Evolutionary conservation across 1,140 invertebrate species (phyloP).

Genomic region (Epicauta chinensis): DNA sequence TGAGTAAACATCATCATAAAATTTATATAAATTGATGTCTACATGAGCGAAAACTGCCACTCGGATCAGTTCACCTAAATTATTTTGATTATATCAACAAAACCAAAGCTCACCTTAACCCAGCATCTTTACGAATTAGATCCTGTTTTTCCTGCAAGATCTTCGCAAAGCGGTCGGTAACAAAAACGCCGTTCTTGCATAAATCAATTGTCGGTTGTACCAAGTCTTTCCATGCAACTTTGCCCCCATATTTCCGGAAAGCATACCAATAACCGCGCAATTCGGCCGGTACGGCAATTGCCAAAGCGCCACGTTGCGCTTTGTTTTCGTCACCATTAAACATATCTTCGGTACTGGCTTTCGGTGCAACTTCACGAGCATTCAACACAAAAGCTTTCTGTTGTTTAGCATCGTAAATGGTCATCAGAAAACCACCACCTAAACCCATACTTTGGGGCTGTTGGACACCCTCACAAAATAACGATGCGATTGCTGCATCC

Average conservation of each 20-base stretch:
- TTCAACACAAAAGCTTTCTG: conserved; percentile 49
- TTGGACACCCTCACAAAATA: conserved; percentile 78
- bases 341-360: conserved; percentile 53
- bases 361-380: conserved; percentile 65
- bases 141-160: conserved; percentile 11
- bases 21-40: too few species aligned
- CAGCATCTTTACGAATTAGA: conserved; percentile 17
- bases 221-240: conserved; percentile 74
- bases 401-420: conserved; percentile 57
- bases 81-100: not conserved
- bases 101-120: conserved; percentile 22
- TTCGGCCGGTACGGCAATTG: conserved; percentile 88
- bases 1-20: too few species aligned
- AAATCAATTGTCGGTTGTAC: conserved; percentile 73
- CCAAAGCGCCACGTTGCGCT: conserved; percentile 51
- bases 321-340: conserved; percentile 40
- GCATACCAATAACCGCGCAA: conserved; percentile 78
- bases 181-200: conserved; percentile 60
- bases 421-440: conserved; percentile 78
- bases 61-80: too few species aligned
- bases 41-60: too few species aligned
- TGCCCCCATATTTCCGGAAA: conserved; percentile 71
- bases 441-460: conserved; percentile 73
- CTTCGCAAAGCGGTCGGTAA: conserved; percentile 56
- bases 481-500: conserved; percentile 72